Conservation (phyloP, 30 jellyfish, hydroid and myxozoan species). For the Sanderia malayensis region DNA sequence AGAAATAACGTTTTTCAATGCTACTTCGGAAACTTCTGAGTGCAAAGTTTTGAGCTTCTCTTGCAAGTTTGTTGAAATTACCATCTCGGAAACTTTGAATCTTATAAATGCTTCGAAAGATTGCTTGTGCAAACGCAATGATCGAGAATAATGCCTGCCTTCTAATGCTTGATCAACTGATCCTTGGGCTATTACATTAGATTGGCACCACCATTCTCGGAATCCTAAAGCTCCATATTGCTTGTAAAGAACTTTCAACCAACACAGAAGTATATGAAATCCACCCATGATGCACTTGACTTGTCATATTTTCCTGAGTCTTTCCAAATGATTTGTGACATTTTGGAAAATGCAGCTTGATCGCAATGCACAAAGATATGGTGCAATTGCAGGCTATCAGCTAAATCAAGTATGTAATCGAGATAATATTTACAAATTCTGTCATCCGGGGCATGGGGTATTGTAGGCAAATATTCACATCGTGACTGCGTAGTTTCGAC, state of each 20-base stretch:
- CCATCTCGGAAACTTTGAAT: too few relatives aligned
- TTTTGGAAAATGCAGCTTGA: conserved; percentile 18
- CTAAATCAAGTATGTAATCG: conserved; percentile 15
- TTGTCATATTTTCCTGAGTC: conserved; percentile 15
- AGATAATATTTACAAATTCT: conserved; percentile 16
- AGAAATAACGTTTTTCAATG: too few relatives aligned
- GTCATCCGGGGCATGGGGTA: conserved; percentile 20
- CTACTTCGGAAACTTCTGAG: too few relatives aligned
- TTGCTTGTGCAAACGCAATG: too few relatives aligned
- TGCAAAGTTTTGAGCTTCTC: too few relatives aligned
- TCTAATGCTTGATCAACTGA: too few relatives aligned
- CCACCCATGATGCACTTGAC: conserved; percentile 10
- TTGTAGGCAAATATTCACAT: conserved; percentile 21
- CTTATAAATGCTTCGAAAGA: too few relatives aligned
- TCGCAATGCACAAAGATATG: conserved; percentile 26
- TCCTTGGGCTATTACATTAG: neutral
- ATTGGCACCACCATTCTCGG: conserved; percentile 7
- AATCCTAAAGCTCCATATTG: conserved; percentile 18
- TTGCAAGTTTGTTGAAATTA: too few relatives aligned
- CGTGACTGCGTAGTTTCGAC: conserved; percentile 12
- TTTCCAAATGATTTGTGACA: conserved; percentile 24
- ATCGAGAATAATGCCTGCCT: too few relatives aligned
- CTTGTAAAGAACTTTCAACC: conserved; percentile 16
- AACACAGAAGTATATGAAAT: conserved; percentile 18
- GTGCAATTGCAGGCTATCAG: conserved; percentile 12